These are phyloP conservation scores for Rhabditoides inermis DNA, from an alignment of 2,888 invertebrate species.

Conservation along the genomic window DNA sequence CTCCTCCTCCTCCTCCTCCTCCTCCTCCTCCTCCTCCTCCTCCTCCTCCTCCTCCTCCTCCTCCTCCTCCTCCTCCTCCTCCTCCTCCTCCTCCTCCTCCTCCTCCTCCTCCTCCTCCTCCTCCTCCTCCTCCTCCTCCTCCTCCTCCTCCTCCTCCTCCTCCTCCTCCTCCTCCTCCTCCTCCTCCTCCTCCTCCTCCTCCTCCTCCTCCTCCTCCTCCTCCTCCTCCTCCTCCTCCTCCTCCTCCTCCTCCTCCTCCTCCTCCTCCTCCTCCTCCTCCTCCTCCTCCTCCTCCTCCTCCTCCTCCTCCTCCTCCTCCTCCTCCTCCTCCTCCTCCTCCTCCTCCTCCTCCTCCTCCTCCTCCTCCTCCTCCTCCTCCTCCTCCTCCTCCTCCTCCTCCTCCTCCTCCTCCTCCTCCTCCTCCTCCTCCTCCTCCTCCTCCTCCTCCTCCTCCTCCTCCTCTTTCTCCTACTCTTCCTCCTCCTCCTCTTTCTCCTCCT, in stretches of 20 bases:
- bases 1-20: constrained; percentile 25
- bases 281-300: constrained; percentile 29
- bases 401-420: constrained; percentile 15
- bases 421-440: constrained; percentile 27
- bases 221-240: constrained; percentile 19
- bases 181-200: constrained; percentile 27
- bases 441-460: constrained; percentile 21
- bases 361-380: constrained; percentile 14
- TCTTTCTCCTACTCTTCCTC: constrained; percentile 19
- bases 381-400: constrained; percentile 26
- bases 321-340: constrained; percentile 25
- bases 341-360: constrained; percentile 24
- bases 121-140: constrained; percentile 14
- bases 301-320: constrained; percentile 14
- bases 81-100: constrained; percentile 25
- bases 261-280: constrained; percentile 14
- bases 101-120: constrained; percentile 24
- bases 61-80: constrained; percentile 14
- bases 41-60: constrained; percentile 29
- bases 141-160: constrained; percentile 26
- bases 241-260: constrained; percentile 25
- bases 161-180: constrained; percentile 15
- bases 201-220: constrained; percentile 21
- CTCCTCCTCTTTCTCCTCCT: constrained; percentile 26
- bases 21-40: constrained; percentile 14